Percentiles rank a stretch among this genome's conserved stretches.
Evolutionary conservation across 2,888 invertebrate species (phyloP).

Genomic region (Nowickia ferox): DNA sequence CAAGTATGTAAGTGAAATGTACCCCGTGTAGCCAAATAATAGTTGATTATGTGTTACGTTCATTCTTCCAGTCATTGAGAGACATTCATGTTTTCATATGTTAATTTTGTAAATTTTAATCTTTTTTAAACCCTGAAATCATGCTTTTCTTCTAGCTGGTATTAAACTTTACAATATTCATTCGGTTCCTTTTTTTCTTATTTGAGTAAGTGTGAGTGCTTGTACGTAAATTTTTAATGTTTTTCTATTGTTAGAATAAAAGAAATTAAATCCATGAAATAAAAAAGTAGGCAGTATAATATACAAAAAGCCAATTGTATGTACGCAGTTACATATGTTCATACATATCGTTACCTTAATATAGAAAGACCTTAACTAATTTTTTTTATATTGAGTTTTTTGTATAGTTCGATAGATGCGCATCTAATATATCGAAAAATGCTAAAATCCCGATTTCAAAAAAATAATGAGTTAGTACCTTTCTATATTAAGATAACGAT

Average conservation of each 20-base stretch:
- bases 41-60: constrained; percentile 63
- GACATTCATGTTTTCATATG: constrained; percentile 62
- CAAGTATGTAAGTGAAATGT: not conserved
- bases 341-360: too few relatives aligned
- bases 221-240: constrained; percentile 36
- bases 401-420: too few relatives aligned
- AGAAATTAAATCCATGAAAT: constrained; percentile 50
- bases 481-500: too few relatives aligned
- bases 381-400: too few relatives aligned
- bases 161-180: constrained; percentile 37
- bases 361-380: too few relatives aligned
- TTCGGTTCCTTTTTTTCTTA: not conserved
- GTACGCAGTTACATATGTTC: too few relatives aligned
- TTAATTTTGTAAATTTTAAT: constrained; percentile 62
- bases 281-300: constrained; percentile 27
- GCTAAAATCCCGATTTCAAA: too few relatives aligned
- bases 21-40: not conserved
- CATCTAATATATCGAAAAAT: too few relatives aligned
- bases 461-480: too few relatives aligned
- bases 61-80: constrained; percentile 25
- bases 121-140: constrained; percentile 46
- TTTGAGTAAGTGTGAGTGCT: not conserved
- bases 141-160: constrained; percentile 59
- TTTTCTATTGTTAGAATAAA: constrained; percentile 44
- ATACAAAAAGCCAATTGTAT: constrained; percentile 47